These are phyloP conservation scores for Halesus radiatus DNA, from an alignment of 1,140 invertebrate genomes.

Conservation along the genomic window DNA sequence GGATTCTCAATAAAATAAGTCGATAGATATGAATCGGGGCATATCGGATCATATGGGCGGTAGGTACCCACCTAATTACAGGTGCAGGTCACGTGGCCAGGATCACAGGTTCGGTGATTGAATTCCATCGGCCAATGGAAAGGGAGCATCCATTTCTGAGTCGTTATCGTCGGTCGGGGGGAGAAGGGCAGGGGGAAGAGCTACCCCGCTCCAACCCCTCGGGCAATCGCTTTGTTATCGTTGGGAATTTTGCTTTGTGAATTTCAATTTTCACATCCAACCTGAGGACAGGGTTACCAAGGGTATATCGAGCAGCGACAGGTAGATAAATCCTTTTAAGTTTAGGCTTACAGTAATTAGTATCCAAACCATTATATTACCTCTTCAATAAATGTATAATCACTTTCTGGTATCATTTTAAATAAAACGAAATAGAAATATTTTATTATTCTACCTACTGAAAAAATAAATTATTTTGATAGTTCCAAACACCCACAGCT, in stretches of 20 bases:
- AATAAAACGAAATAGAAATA: no score
- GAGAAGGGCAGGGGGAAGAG: no score
- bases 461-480: no score
- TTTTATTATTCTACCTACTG: no score
- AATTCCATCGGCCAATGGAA: conserved; percentile 50
- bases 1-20: conserved; percentile 19
- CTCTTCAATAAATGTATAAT: no score
- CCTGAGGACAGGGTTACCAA: conserved; percentile 13
- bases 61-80: conserved; percentile 44
- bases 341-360: no score
- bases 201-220: not conserved
- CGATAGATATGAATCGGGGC: conserved; percentile 20
- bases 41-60: conserved; percentile 32
- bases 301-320: not conserved
- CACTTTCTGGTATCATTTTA: no score
- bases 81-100: conserved; percentile 49
- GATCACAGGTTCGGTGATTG: conserved; percentile 51
- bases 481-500: no score
- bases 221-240: conserved; percentile 54
- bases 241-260: conserved; percentile 49
- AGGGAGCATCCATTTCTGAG: conserved; percentile 48
- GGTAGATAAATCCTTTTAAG: no score
- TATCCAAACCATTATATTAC: no score
- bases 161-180: conserved; percentile 42
- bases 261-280: conserved; percentile 50